These are phyloP conservation scores for Adelognathus sp. DNA, from an alignment of 2,888 invertebrate species.

Conservation along the genomic window DNA sequence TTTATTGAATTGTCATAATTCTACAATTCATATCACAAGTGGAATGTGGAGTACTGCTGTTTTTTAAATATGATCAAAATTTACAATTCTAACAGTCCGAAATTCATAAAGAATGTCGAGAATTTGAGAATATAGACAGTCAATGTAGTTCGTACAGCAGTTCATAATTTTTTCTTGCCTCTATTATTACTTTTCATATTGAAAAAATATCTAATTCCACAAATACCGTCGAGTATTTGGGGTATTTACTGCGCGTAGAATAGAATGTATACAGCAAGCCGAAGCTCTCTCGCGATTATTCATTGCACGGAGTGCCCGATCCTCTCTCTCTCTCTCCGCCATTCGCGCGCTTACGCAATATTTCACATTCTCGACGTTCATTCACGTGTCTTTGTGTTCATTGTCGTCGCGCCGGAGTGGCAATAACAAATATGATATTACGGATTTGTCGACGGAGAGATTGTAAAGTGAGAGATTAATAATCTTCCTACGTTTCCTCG, in stretches of 20 bases:
- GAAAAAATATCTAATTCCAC: too few relatives aligned
- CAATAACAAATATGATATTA: conserved; percentile 2
- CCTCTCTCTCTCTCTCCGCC: neutral
- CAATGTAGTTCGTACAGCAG: too few relatives aligned
- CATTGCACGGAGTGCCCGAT: neutral
- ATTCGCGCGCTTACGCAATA: neutral
- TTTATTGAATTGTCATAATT: neutral
- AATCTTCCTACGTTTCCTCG: neutral
- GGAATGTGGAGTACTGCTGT: too few relatives aligned
- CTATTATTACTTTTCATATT: too few relatives aligned
- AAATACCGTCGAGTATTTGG: too few relatives aligned
- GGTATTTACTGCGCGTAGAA: too few relatives aligned
- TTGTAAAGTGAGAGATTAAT: neutral
- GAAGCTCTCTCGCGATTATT: neutral
- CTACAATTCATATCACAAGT: neutral
- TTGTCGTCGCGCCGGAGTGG: neutral
- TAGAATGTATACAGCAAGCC: neutral
- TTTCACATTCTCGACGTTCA: conserved; percentile 1
- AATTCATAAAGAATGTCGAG: too few relatives aligned
- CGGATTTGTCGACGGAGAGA: neutral
- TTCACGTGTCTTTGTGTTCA: conserved; percentile 5
- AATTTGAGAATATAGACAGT: too few relatives aligned
- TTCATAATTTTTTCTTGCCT: too few relatives aligned
- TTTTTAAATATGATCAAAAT: too few relatives aligned
- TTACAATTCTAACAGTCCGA: too few relatives aligned